Evolutionary conservation across 1,140 invertebrate species (phyloP).

Genomic region (Zaprionus ornatus): DNA sequence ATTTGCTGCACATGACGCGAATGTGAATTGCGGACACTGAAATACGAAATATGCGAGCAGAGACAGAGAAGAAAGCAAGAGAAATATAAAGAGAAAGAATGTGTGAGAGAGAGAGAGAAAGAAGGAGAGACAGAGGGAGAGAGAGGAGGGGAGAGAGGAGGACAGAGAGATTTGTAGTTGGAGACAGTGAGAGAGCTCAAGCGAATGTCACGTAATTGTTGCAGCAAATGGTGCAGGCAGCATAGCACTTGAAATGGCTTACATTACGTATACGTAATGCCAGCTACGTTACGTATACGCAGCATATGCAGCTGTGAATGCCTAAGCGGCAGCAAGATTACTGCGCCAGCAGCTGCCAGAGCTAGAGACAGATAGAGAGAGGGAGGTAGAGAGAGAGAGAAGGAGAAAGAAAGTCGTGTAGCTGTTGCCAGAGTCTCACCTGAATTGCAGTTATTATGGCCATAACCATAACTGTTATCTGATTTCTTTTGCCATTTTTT

Average conservation of each 20-base stretch:
- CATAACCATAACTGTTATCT: slow-evolving; percentile 78
- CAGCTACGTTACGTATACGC: slow-evolving; percentile 55
- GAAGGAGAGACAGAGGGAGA: background rate
- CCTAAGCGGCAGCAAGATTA: slow-evolving; percentile 58
- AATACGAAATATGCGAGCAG: background rate
- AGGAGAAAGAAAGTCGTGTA: slow-evolving; percentile 11
- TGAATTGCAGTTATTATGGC: slow-evolving; percentile 78
- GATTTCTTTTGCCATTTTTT: slow-evolving; percentile 55
- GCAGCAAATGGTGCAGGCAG: slow-evolving; percentile 39
- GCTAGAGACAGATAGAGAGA: background rate
- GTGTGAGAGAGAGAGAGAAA: background rate
- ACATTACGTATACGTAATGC: slow-evolving; percentile 37
- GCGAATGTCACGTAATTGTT: slow-evolving; percentile 71
- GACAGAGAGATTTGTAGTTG: background rate
- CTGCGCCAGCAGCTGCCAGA: slow-evolving; percentile 25
- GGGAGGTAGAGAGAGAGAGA: background rate
- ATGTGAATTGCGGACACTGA: slow-evolving; percentile 17
- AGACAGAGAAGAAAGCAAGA: background rate
- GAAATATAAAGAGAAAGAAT: background rate
- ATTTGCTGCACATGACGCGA: slow-evolving; percentile 68
- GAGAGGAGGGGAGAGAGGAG: background rate
- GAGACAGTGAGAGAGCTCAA: background rate
- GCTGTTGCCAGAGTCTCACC: slow-evolving; percentile 36
- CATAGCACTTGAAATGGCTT: slow-evolving; percentile 31
- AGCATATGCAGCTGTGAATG: slow-evolving; percentile 56